Evolutionary conservation across 2,888 invertebrate genomes (phyloP).

Genomic region (Callinectes sapidus): DNA sequence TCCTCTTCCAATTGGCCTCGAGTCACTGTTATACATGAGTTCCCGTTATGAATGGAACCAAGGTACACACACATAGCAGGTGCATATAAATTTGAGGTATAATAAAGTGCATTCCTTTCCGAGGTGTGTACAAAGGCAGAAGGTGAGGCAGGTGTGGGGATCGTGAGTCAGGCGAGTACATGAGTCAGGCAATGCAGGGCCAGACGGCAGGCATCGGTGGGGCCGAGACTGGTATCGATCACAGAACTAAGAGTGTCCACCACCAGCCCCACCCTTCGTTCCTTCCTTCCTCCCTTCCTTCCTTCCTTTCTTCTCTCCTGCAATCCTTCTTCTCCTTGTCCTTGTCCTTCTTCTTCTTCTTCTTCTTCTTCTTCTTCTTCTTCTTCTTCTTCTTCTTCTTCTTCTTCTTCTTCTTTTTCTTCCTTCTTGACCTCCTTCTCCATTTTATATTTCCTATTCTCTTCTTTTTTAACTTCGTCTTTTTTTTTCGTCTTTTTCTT

Average conservation of each 20-base stretch:
- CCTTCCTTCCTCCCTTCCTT: not conserved
- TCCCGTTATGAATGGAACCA: not conserved
- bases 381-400: too few relatives aligned
- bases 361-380: not conserved
- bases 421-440: not conserved
- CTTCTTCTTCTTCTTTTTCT: not conserved
- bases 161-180: constrained; percentile 10
- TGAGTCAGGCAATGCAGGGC: not conserved
- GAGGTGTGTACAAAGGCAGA: not conserved
- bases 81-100: not conserved
- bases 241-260: not conserved
- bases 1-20: not conserved
- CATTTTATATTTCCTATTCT: not conserved
- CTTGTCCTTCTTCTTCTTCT: not conserved
- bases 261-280: not conserved
- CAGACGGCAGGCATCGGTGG: not conserved
- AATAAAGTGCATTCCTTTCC: not conserved
- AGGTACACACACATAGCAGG: not conserved
- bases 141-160: not conserved
- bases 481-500: not conserved
- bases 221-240: not conserved
- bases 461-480: not conserved
- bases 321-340: not conserved
- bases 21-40: not conserved
- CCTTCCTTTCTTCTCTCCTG: not conserved